These are phyloP conservation scores for Enteromius argenteus DNA, from an alignment of 2,797 vertebrate genomes.

Conservation along the genomic window DNA sequence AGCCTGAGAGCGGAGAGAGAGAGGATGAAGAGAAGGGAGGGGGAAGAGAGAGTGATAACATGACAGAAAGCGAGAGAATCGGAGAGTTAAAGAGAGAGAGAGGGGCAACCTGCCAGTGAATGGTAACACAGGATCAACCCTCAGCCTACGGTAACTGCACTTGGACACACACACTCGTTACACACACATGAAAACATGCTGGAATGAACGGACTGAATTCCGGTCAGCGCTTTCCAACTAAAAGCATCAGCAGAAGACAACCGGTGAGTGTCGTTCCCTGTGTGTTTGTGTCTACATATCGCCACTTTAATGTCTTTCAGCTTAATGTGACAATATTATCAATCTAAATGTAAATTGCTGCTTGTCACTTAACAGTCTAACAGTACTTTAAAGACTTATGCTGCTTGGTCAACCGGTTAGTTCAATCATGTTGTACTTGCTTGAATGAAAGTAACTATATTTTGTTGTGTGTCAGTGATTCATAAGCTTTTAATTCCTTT, in stretches of 20 bases:
- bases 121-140: conserved; percentile 70
- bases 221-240: conserved; percentile 37
- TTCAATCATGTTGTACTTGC: background rate
- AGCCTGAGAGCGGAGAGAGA: conserved; percentile 60
- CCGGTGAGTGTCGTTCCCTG: conserved; percentile 46
- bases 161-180: conserved; percentile 57
- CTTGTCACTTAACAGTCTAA: background rate
- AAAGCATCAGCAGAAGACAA: conserved; percentile 52
- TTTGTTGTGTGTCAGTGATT: conserved; percentile 60
- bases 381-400: background rate
- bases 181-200: conserved; percentile 49
- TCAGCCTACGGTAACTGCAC: conserved; percentile 68
- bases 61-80: conserved; percentile 59
- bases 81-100: conserved; percentile 41
- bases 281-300: background rate
- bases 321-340: background rate
- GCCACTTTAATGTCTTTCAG: background rate
- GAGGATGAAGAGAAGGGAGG: conserved; percentile 22
- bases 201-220: conserved; percentile 58
- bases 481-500: conserved; percentile 75
- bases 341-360: background rate
- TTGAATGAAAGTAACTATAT: conserved; percentile 3
- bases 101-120: conserved; percentile 66
- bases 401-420: background rate
- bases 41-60: conserved; percentile 53